Evolutionary conservation across 2,888 invertebrate species (phyloP), one percentile per base, ranked within the genome.

Genomic region (Platypus cylindrus): DNA sequence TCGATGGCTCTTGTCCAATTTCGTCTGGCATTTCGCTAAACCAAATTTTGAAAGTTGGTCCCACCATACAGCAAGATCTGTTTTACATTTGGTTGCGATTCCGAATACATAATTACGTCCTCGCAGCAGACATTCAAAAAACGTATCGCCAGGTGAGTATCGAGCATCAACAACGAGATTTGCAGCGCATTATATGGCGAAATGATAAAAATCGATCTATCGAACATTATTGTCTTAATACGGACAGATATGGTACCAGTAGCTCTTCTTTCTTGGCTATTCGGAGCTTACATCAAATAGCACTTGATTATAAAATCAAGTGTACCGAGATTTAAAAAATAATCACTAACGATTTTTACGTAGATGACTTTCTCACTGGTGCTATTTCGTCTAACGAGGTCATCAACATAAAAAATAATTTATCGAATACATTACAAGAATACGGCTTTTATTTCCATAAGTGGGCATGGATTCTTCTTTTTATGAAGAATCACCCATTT

Each of bases 281-380:
- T 7, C 32, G 36, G 3, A 23, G 32, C 17, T 30, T 45, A 12
- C 34, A 41, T 12, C 36, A 44, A 36, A 17, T 41, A 23, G 37
- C 38, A 2, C 5, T 13, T 15, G 32, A 39, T 7, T 25, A 32
- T 17, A 16, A 30, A 20, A 13, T 25, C 8, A 7, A 23, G 4
- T 33, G 35, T 29, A 37, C 43, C 5, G 4, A 25, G 2, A 28
- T 33, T 11, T 25, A 13, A 3, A 14, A 33, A 9, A 25, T 28
- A n/a, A 39, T 41, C 20, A 20, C 18, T 3, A 14, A 18, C 5
- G 41, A 36, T 27, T 41, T 41, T 38, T 44, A 41, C 17, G 36
- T 45, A 2, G 43, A 43, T 15, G 41, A 43, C 23, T 30, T 43
- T 7, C 12, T 41, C 9, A 33, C 31, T 12, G 38, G 40, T 8